Conservation (phyloP, 2,113 vertebrate genomes). For the Callionymus lyra region DNA sequence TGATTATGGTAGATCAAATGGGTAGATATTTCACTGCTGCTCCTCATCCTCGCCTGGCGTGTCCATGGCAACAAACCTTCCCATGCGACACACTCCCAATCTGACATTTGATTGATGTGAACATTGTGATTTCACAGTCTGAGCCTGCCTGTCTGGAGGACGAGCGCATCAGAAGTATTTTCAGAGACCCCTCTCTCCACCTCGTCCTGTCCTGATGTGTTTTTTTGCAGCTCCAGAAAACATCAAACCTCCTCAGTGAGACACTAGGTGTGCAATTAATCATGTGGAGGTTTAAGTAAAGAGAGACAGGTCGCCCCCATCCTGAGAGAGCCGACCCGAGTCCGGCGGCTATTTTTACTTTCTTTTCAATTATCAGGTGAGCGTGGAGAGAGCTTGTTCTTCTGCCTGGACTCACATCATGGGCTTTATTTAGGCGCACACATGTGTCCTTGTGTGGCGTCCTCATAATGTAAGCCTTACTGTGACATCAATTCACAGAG, state of each 20-base stretch:
- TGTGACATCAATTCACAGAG: no score
- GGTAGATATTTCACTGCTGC: conserved; percentile 25
- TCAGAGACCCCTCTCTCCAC: conserved; percentile 14
- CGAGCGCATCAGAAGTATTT: conserved; percentile 9
- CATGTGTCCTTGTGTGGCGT: conserved; percentile 10
- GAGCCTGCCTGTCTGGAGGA: conserved; percentile 28
- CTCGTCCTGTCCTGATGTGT: conserved; percentile 6
- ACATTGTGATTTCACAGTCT: conserved; percentile 41
- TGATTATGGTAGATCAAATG: conserved; percentile 23
- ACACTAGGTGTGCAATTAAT: conserved; percentile 59
- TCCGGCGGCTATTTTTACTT: conserved; percentile 65
- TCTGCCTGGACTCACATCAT: conserved; percentile 29
- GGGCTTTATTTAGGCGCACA: conserved; percentile 44
- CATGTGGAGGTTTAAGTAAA: conserved; percentile 61
- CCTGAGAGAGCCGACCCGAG: conserved; percentile 56
- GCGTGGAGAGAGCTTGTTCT: conserved; percentile 26
- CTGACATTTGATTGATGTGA: conserved; percentile 49
- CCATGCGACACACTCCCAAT: conserved; percentile 31
- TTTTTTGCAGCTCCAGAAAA: conserved; percentile 25
- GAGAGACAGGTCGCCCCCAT: conserved; percentile 52
- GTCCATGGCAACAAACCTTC: conserved; percentile 58
- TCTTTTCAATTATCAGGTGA: conserved; percentile 69
- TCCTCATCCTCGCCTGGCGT: conserved; percentile 32
- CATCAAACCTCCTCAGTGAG: conserved; percentile 3
- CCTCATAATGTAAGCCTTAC: no score